Evolutionary conservation across 2,797 vertebrate species (phyloP).

Genomic region (Paguma larvata): DNA sequence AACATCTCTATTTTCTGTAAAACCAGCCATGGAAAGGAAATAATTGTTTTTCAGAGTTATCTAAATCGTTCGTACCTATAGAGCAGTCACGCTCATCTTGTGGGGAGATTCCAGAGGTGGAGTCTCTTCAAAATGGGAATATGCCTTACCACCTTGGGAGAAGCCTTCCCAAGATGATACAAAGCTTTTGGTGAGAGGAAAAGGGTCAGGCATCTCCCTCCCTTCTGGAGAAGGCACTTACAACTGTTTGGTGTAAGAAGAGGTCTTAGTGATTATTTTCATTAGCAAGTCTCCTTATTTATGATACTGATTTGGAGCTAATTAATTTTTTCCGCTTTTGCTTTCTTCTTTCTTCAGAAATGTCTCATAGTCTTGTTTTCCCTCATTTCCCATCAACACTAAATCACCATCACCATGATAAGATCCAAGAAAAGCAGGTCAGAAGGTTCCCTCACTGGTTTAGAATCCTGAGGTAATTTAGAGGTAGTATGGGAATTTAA

Average conservation of each 20-base stretch:
- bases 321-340: slow-evolving; percentile 14
- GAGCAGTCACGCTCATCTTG: background rate
- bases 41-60: background rate
- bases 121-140: background rate
- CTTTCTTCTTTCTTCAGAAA: slow-evolving; percentile 16
- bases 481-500: background rate
- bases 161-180: background rate
- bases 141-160: background rate
- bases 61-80: background rate
- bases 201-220: too few relatives aligned
- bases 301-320: background rate
- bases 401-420: background rate
- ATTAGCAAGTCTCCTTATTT: background rate
- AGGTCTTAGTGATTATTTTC: background rate
- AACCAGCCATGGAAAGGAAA: background rate
- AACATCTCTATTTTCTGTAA: background rate
- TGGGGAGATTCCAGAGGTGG: background rate
- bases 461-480: background rate
- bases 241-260: background rate
- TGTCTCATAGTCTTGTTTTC: background rate
- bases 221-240: background rate
- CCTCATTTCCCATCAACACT: background rate
- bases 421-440: background rate
- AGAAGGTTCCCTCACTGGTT: background rate
- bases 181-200: background rate